Conservation (phyloP, 2,797 vertebrate species). For the Brachymystax lenok region DNA sequence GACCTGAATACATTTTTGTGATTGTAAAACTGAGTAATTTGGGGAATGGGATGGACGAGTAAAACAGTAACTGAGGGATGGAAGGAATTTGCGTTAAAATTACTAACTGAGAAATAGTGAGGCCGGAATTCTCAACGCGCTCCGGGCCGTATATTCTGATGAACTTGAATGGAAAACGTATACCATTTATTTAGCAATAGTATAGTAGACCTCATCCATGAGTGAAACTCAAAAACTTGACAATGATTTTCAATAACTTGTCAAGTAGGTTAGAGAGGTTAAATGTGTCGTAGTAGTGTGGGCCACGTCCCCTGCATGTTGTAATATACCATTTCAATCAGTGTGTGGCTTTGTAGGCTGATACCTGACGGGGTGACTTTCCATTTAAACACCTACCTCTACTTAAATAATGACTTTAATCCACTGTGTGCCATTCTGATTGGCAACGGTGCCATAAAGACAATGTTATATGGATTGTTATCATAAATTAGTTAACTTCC, state of each 20-base stretch:
- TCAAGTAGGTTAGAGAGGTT: neutral
- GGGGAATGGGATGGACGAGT: constrained; percentile 37
- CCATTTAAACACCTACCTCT: constrained; percentile 43
- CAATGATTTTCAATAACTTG: neutral
- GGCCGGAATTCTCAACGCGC: constrained; percentile 4
- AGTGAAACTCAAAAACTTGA: neutral
- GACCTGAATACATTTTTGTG: constrained; percentile 71
- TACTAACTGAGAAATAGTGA: constrained; percentile 53
- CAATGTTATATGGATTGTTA: constrained; percentile 67
- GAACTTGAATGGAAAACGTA: neutral
- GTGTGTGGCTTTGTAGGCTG: constrained; percentile 38
- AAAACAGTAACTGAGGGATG: constrained; percentile 50
- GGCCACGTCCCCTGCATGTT: constrained; percentile 40
- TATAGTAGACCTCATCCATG: neutral
- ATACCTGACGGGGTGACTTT: constrained; percentile 73
- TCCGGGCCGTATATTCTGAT: neutral
- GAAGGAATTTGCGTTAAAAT: constrained; percentile 35
- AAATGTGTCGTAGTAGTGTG: constrained; percentile 8
- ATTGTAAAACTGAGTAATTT: constrained; percentile 64
- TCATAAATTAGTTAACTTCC: constrained; percentile 65
- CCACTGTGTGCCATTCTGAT: constrained; percentile 58
- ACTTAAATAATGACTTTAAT: constrained; percentile 65
- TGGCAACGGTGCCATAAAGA: constrained; percentile 68
- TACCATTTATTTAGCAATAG: neutral
- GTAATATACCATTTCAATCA: constrained; percentile 57